Evolutionary conservation across 2,888 invertebrate genomes (phyloP).

Genomic region (Parnassius orleans): DNA sequence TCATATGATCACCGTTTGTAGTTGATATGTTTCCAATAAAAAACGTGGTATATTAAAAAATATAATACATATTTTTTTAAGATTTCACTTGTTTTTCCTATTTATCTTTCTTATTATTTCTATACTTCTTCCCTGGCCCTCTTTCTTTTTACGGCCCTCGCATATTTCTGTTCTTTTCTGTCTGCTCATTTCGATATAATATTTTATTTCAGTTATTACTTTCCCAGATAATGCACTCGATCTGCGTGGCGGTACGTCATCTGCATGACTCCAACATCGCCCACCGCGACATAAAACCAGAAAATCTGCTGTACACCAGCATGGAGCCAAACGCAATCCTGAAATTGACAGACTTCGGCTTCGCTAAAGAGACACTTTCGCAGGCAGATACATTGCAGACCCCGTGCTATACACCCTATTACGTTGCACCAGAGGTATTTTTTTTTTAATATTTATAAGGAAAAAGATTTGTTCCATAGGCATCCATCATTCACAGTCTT

Average conservation of each 20-base stretch:
- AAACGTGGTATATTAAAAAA: no score
- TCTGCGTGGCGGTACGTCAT: slow-evolving; percentile 96
- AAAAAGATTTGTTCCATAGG: no score
- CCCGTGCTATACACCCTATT: slow-evolving; percentile 99
- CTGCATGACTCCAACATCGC: slow-evolving; percentile 97
- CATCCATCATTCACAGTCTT: no score
- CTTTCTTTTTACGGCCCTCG: no score
- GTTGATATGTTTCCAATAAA: no score
- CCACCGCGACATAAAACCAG: slow-evolving; percentile 98
- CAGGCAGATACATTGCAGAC: slow-evolving; percentile 95
- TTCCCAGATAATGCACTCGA: slow-evolving; percentile 95
- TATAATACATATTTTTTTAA: no score
- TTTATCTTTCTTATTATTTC: no score
- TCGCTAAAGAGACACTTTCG: slow-evolving; percentile 95
- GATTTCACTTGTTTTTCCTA: no score
- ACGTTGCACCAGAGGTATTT: slow-evolving; percentile 86
- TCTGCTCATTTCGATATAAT: slow-evolving; percentile 10
- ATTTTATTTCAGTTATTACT: slow-evolving; percentile 25
- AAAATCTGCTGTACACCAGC: slow-evolving; percentile 95
- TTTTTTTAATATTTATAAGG: neutral
- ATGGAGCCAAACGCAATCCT: slow-evolving; percentile 88
- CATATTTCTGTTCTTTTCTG: neutral
- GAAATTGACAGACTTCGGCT: slow-evolving; percentile 99
- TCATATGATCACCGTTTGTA: no score
- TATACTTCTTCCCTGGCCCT: no score